These are phyloP conservation scores for Caprella mutica DNA, from an alignment of 2,888 invertebrate species.

Conservation along the genomic window DNA sequence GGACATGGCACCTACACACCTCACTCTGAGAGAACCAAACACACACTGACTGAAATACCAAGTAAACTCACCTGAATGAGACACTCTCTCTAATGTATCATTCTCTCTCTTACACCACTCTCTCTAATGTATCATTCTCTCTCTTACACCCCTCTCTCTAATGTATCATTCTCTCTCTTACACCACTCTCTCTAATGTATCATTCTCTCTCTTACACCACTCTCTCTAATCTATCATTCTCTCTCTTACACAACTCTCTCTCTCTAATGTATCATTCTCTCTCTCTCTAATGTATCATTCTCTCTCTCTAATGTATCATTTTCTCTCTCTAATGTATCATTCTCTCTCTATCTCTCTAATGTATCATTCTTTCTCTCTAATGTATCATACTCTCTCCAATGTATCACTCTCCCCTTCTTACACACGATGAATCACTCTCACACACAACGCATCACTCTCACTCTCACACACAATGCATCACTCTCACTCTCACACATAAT, in stretches of 20 bases:
- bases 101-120: neutral
- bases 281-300: neutral
- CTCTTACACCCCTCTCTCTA: neutral
- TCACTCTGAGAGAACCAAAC: too few relatives aligned
- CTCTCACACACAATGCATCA: neutral
- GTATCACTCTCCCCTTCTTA: neutral
- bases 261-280: neutral
- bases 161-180: neutral
- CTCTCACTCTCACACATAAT: neutral
- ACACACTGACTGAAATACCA: too few relatives aligned
- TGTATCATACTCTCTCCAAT: too few relatives aligned
- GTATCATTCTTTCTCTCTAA: too few relatives aligned
- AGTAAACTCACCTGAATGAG: neutral
- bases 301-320: too few relatives aligned
- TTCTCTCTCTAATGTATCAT: too few relatives aligned
- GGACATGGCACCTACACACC: too few relatives aligned
- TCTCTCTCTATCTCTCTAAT: too few relatives aligned
- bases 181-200: neutral
- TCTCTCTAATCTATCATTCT: neutral
- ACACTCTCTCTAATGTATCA: neutral
- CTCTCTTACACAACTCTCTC: neutral
- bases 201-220: slow-evolving; percentile 2
- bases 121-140: slow-evolving; percentile 7
- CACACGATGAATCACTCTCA: neutral
- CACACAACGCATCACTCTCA: neutral